Evolutionary conservation across 2,113 vertebrate genomes (phyloP).

Genomic region (Hypocryptadius cinnamomeus): DNA sequence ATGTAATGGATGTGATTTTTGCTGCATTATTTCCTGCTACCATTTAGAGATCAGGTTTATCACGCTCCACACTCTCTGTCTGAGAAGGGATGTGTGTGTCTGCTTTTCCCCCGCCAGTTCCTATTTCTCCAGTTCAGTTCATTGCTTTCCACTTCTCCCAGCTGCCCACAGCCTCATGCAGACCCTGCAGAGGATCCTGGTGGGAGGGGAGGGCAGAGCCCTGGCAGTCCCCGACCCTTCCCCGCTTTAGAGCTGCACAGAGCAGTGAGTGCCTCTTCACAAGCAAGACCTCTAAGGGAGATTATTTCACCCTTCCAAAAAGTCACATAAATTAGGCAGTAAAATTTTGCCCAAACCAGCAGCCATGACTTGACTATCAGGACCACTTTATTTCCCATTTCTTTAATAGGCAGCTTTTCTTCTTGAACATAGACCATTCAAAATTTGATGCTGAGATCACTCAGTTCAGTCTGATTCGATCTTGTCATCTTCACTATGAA

Average conservation of each 20-base stretch:
- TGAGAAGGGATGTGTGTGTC: background rate
- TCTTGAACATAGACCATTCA: background rate
- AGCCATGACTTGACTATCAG: background rate
- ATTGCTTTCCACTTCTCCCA: background rate
- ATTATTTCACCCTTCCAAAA: background rate
- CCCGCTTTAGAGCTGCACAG: background rate
- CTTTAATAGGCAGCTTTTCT: background rate
- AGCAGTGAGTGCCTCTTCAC: background rate
- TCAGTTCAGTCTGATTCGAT: background rate
- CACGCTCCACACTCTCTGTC: accelerated
- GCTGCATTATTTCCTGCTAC: background rate
- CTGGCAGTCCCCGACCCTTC: background rate
- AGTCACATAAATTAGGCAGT: background rate
- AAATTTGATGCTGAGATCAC: background rate
- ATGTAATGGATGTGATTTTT: background rate
- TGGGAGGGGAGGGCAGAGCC: background rate
- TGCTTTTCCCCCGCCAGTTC: background rate
- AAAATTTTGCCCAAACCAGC: background rate
- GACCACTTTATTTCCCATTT: background rate
- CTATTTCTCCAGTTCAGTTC: constrained; percentile 6
- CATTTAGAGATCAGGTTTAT: background rate
- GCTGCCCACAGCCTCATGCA: background rate
- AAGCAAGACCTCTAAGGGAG: background rate
- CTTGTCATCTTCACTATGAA: background rate
- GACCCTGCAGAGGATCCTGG: background rate